These are phyloP conservation scores for Mythimna vitellina DNA, from an alignment of 2,888 invertebrate genomes.

Conservation along the genomic window DNA sequence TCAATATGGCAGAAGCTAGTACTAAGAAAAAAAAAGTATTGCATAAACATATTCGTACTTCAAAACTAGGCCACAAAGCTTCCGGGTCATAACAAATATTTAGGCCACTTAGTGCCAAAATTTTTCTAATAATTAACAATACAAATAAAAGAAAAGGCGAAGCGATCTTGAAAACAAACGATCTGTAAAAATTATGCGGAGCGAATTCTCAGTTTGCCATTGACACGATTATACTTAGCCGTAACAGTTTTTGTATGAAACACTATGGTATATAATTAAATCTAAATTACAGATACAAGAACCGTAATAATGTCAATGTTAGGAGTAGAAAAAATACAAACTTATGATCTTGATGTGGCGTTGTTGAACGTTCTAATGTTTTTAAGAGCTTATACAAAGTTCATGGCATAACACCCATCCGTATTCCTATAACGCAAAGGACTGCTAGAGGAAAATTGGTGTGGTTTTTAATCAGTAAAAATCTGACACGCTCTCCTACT, in stretches of 20 bases:
- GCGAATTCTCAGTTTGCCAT: conserved; percentile 56
- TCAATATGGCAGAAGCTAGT: too few relatives aligned
- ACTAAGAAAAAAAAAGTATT: neutral
- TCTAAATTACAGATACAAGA: conserved; percentile 56
- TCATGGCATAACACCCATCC: too few relatives aligned
- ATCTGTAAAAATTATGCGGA: conserved; percentile 55
- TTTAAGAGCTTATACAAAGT: neutral
- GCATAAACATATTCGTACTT: neutral
- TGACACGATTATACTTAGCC: conserved; percentile 58
- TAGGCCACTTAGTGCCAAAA: neutral
- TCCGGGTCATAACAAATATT: conserved; percentile 1
- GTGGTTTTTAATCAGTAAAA: too few relatives aligned
- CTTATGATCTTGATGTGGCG: conserved; percentile 1
- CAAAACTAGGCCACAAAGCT: neutral
- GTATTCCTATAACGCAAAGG: too few relatives aligned
- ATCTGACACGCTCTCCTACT: too few relatives aligned
- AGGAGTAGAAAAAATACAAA: conserved; percentile 32
- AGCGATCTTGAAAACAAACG: conserved; percentile 56
- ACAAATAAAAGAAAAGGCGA: conserved; percentile 10
- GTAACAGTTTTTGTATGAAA: conserved; percentile 41
- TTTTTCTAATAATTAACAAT: neutral
- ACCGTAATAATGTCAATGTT: conserved; percentile 61
- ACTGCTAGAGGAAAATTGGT: too few relatives aligned
- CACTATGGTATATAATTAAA: conserved; percentile 55
- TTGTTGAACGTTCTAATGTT: neutral